A percentile compares a stretch with the other conserved stretches of the same genome.
Evolutionary conservation across 2,888 invertebrate species (phyloP).

Genomic region (Andrena bucephala): DNA sequence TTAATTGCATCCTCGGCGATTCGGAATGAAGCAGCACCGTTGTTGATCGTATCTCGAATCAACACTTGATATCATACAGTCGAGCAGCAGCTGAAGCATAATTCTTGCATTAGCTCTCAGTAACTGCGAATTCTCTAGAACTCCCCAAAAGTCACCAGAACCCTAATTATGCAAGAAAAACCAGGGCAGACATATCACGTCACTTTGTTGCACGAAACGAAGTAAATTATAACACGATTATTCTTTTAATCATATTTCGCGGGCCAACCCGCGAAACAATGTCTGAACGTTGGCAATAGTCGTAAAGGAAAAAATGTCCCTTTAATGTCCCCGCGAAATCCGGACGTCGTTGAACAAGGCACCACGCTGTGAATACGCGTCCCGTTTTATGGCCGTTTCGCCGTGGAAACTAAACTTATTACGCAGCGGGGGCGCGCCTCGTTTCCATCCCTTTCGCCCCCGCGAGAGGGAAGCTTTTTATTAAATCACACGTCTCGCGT

Average conservation of each 20-base stretch:
- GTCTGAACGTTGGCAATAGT: slow-evolving; percentile 15
- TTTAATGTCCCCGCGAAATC: slow-evolving; percentile 64
- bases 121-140: neutral
- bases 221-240: neutral
- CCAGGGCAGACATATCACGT: neutral
- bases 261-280: slow-evolving; percentile 20
- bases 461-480: slow-evolving; percentile 78
- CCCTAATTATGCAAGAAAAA: neutral
- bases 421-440: slow-evolving; percentile 75
- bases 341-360: slow-evolving; percentile 70
- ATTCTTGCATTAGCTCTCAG: neutral
- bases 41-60: slow-evolving; percentile 14
- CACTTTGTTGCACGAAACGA: neutral
- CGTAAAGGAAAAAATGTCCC: slow-evolving; percentile 46
- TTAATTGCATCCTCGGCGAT: slow-evolving; percentile 31
- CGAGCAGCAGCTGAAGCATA: neutral
- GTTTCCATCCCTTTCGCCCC: slow-evolving; percentile 60
- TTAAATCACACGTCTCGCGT: slow-evolving; percentile 82
- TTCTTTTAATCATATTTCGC: neutral
- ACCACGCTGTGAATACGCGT: slow-evolving; percentile 74
- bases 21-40: neutral
- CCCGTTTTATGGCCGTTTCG: slow-evolving; percentile 82
- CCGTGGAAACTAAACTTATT: slow-evolving; percentile 84
- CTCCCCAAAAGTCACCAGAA: neutral
- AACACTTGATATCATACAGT: neutral